A percentile compares a stretch with the other conserved stretches of the same genome.
phyloP scores from a whole-genome alignment of 2,888 invertebrate genomes.

The Alloplasta piceator region DNA sequence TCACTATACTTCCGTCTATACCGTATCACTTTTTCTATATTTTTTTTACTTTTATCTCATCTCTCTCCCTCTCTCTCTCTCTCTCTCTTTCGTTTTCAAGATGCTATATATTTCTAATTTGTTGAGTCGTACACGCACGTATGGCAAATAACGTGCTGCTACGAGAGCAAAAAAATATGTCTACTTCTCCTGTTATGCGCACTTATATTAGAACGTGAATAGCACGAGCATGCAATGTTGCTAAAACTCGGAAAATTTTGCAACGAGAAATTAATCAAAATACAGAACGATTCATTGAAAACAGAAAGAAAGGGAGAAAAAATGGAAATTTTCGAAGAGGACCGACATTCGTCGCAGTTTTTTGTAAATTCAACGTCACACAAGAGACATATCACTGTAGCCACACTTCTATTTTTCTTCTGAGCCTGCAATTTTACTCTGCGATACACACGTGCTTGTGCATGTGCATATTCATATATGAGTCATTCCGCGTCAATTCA shows the following conservation, averaged over 20 bases:
- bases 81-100: constrained; percentile 1
- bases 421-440: not conserved
- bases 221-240: not conserved
- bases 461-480: not conserved
- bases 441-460: not conserved
- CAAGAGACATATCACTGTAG: not conserved
- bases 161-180: constrained; percentile 17
- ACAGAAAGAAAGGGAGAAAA: not conserved
- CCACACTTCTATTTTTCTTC: constrained; percentile 8
- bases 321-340: not conserved
- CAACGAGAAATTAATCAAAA: not conserved
- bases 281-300: not conserved
- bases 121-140: constrained; percentile 11
- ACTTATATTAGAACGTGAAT: not conserved
- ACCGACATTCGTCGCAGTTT: constrained; percentile 24
- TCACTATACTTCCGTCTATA: constrained; percentile 25
- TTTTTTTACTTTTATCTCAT: not conserved
- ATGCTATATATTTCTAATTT: constrained; percentile 26
- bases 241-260: not conserved
- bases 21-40: constrained; percentile 12
- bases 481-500: too few relatives aligned
- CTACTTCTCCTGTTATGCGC: constrained; percentile 3
- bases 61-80: constrained; percentile 8
- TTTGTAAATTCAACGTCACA: constrained; percentile 26
- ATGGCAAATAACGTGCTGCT: constrained; percentile 50